These are phyloP conservation scores for Phengaris alcon DNA, from an alignment of 2,888 invertebrate species.

Conservation along the genomic window DNA sequence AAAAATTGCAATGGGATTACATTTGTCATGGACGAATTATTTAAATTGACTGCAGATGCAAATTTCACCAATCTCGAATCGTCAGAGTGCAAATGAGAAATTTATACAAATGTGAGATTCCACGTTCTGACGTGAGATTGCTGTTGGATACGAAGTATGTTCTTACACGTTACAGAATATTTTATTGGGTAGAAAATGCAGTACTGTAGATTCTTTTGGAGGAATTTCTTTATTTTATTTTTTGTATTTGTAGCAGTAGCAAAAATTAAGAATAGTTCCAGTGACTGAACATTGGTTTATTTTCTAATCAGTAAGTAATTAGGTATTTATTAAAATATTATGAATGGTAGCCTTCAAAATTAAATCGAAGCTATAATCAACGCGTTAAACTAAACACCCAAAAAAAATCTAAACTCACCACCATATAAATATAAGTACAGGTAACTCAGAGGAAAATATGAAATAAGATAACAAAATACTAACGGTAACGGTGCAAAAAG, in stretches of 20 bases:
- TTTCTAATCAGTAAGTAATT: no score
- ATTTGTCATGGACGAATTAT: slow-evolving; percentile 70
- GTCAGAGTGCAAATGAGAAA: slow-evolving; percentile 66
- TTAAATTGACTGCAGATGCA: slow-evolving; percentile 56
- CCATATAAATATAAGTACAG: no score
- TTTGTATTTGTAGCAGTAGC: neutral
- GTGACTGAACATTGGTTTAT: no score
- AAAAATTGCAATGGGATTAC: slow-evolving; percentile 44
- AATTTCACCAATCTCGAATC: slow-evolving; percentile 60
- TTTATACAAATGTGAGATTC: slow-evolving; percentile 67
- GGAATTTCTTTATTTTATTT: neutral
- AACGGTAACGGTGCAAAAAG: neutral
- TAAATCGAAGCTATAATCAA: no score
- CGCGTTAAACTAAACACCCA: no score
- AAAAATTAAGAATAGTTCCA: neutral
- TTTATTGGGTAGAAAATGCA: slow-evolving; percentile 14
- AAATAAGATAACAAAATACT: no score
- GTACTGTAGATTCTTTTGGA: neutral
- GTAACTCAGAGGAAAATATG: no score
- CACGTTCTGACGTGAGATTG: slow-evolving; percentile 35
- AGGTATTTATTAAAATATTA: no score
- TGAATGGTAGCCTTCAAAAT: no score
- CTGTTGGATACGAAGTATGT: slow-evolving; percentile 5
- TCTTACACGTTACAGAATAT: slow-evolving; percentile 24
- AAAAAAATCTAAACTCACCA: no score